These are phyloP conservation scores for Saccostrea glomerata DNA, from an alignment of 1,140 invertebrate genomes.

Conservation along the genomic window DNA sequence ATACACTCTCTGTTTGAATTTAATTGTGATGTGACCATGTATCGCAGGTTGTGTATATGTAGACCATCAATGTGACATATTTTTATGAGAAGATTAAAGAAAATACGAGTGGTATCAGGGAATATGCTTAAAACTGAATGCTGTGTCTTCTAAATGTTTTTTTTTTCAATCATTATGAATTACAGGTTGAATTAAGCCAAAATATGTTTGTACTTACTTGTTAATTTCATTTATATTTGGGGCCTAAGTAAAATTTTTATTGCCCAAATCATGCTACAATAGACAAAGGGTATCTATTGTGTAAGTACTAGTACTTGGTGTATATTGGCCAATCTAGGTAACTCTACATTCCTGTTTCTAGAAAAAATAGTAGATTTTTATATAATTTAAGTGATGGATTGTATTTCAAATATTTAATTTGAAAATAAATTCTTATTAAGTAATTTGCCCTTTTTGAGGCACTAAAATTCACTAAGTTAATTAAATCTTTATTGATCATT, in stretches of 20 bases:
- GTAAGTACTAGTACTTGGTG: background rate
- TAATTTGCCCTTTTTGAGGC: too few species aligned
- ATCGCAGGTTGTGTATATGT: too few species aligned
- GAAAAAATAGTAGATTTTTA: background rate
- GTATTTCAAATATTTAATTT: too few species aligned
- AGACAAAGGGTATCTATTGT: background rate
- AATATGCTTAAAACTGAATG: background rate
- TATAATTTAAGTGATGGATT: background rate
- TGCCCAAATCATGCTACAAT: background rate
- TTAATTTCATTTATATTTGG: background rate
- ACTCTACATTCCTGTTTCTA: background rate
- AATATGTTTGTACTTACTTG: conserved; percentile 1
- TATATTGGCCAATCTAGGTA: background rate
- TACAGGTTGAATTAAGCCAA: conserved; percentile 28
- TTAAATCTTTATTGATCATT: too few species aligned
- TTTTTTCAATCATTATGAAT: background rate
- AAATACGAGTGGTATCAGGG: background rate
- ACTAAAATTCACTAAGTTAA: too few species aligned
- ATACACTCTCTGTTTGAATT: too few species aligned
- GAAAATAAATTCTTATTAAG: too few species aligned
- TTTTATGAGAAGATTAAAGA: too few species aligned
- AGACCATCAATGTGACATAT: too few species aligned
- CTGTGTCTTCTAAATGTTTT: background rate
- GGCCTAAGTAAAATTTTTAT: background rate
- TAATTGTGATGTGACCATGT: too few species aligned